These are phyloP conservation scores for Glaucidium brasilianum DNA, from an alignment of 2,113 vertebrate species.

Conservation along the genomic window DNA sequence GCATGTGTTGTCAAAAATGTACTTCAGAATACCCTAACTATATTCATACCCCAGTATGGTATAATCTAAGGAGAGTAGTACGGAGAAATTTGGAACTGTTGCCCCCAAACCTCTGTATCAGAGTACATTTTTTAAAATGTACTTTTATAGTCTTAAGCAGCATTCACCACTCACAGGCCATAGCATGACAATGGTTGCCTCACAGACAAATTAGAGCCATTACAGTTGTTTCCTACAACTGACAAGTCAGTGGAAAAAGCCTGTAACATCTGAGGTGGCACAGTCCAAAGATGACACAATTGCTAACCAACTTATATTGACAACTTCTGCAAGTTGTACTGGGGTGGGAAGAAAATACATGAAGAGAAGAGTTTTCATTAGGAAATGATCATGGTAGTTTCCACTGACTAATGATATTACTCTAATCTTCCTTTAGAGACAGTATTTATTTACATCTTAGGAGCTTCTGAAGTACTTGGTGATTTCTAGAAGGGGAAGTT, in stretches of 20 bases:
- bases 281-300: not conserved
- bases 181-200: accelerated
- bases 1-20: not conserved
- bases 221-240: not conserved
- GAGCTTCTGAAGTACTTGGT: not conserved
- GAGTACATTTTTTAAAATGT: not conserved
- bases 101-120: not conserved
- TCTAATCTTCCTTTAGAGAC: not conserved
- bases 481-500: not conserved
- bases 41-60: not conserved
- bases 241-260: not conserved
- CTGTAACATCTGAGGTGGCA: not conserved
- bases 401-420: not conserved
- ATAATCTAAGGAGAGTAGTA: not conserved
- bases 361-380: not conserved
- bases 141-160: not conserved
- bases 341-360: not conserved
- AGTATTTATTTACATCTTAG: not conserved
- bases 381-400: not conserved
- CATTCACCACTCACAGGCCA: not conserved
- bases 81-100: not conserved
- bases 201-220: not conserved
- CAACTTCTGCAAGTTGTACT: not conserved
- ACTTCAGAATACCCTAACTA: not conserved
- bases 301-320: not conserved